Evolutionary conservation across 2,888 invertebrate genomes (phyloP), one percentile per base, ranked within the genome.

Genomic region (Limnephilus auricula): DNA sequence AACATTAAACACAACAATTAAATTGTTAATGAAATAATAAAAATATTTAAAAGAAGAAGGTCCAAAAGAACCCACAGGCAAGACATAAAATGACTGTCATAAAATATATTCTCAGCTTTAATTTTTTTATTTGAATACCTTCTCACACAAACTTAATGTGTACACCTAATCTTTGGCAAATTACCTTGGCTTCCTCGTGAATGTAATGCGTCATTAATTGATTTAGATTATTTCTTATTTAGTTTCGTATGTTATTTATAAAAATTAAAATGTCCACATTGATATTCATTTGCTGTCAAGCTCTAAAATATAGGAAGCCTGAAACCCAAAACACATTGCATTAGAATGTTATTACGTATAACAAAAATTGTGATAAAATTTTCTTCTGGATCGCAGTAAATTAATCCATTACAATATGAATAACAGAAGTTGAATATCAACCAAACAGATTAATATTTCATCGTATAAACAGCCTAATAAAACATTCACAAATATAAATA

Each of bases 81-180:
- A 50, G 50, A 50, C 5, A 65, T 65, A 65, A 65, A 25, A 65
- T n/a, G 9, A 65, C 65, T 1, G 65, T n/a, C 25, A 65, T 65
- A 65, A 25, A 65, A n/a, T 65, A 65, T 65, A 5, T 25, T 65
- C 65, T 65, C 25, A 65, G 3, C 25, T 65, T 65, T 9, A 65
- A 25, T 25, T 65, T n/a, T 65, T 65, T 65, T 18, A 50, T 65
- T 65, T 65, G 6, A 25, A 65, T 65, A 65, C 25, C 65, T 65
- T 65, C 25, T 65, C 65, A 65, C 3, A 15, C 15, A 65, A 65
- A 65, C 65, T 65, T 65, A 65, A 65, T 25, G 5, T n/a, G 65
- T 65, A n/a, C 65, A 65, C n/a, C 65, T 65, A 65, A n/a, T 65
- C 65, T 65, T 65, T 65, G 65, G 65, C 65, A 65, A 65, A 65